Conservation (phyloP, 2,797 vertebrate species). For the Poeciliopsis presidionis region DNA sequence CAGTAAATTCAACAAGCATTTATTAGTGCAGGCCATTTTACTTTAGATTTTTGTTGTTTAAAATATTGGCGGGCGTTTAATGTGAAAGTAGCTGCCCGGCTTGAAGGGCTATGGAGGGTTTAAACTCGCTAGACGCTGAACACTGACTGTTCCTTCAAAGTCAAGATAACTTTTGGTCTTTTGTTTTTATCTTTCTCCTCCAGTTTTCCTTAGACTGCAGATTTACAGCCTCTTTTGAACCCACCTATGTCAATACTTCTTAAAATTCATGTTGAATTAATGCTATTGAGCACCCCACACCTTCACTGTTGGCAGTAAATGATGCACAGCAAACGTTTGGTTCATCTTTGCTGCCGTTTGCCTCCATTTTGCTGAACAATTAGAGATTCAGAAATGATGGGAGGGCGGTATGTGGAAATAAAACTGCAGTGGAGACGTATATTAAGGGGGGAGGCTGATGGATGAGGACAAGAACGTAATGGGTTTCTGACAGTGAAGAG, state of each 20-base stretch:
- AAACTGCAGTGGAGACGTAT: conserved; percentile 38
- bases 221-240: conserved; percentile 50
- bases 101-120: not conserved
- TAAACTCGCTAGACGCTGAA: conserved; percentile 17
- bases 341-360: conserved; percentile 45
- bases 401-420: conserved; percentile 45
- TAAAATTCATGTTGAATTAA: conserved; percentile 76
- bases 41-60: not conserved
- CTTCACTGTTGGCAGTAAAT: conserved; percentile 52
- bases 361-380: conserved; percentile 55
- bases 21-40: not conserved
- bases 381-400: conserved; percentile 34
- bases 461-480: conserved; percentile 39
- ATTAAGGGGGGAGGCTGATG: conserved; percentile 40
- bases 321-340: conserved; percentile 48
- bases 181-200: conserved; percentile 25
- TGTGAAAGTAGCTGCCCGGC: conserved; percentile 4
- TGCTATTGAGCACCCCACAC: conserved; percentile 69
- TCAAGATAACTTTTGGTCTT: conserved; percentile 38
- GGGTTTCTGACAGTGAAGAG: conserved; percentile 27
- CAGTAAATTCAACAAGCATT: not conserved
- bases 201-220: conserved; percentile 45
- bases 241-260: conserved; percentile 63
- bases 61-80: not conserved
- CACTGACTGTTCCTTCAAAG: conserved; percentile 52